Conservation (phyloP, 1,140 invertebrate genomes). For the Penaeus indicus region DNA sequence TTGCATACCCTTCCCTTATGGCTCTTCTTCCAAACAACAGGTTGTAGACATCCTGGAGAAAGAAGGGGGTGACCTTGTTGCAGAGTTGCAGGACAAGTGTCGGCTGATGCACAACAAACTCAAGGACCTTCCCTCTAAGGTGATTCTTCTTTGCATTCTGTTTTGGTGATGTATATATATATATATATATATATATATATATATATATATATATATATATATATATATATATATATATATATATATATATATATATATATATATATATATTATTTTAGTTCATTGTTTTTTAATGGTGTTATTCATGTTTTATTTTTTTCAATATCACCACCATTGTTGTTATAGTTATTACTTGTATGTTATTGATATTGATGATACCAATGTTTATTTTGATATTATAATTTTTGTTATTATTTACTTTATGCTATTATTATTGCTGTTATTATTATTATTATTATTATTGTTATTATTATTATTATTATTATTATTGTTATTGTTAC, state of each 20-base stretch:
- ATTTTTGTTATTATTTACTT: no score
- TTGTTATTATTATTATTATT: no score
- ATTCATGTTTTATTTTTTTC: neutral
- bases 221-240: conserved; percentile 9
- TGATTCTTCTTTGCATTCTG: conserved; percentile 4
- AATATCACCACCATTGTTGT: neutral
- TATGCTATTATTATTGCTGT: no score
- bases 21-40: conserved; percentile 15
- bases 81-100: conserved; percentile 69
- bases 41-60: conserved; percentile 68
- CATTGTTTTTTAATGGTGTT: neutral
- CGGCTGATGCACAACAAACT: conserved; percentile 69
- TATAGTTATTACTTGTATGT: no score
- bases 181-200: conserved; percentile 33
- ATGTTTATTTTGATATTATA: no score
- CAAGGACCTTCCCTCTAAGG: conserved; percentile 27
- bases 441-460: no score
- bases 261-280: conserved; percentile 2
- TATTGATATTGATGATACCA: no score
- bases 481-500: no score
- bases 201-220: conserved; percentile 16
- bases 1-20: conserved; percentile 69
- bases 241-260: conserved; percentile 21
- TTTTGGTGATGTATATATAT: neutral
- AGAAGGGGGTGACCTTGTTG: conserved; percentile 73